Conservation (phyloP, 2,113 vertebrate genomes). For the Cyanoderma ruficeps region DNA sequence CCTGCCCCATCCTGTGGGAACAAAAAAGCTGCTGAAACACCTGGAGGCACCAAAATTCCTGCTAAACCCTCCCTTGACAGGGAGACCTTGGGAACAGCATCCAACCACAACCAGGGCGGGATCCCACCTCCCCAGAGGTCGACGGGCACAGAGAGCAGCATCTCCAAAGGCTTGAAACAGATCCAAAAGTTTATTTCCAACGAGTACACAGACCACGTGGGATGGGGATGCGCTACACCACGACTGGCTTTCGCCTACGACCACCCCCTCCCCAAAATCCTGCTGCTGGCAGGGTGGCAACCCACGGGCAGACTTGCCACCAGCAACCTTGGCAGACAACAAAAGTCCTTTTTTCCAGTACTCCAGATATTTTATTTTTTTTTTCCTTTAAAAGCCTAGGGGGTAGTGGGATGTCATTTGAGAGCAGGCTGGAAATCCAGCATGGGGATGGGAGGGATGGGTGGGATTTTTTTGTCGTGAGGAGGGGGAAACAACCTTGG, state of each 20-base stretch:
- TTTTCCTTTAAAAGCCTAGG: background rate
- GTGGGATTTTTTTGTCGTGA: background rate
- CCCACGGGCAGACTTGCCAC: background rate
- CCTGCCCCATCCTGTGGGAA: background rate
- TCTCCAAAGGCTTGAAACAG: slow-evolving; percentile 59
- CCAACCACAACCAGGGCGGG: fast-evolving
- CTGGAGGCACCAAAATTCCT: background rate
- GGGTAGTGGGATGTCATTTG: background rate
- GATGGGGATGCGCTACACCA: slow-evolving; percentile 72
- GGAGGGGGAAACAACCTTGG: background rate
- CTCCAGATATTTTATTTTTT: background rate
- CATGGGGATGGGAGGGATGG: background rate
- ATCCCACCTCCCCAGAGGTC: background rate
- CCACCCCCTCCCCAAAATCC: slow-evolving; percentile 30
- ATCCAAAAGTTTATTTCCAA: slow-evolving; percentile 80
- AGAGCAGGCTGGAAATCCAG: slow-evolving; percentile 6
- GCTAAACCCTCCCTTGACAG: fast-evolving
- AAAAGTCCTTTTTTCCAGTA: background rate
- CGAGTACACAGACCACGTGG: slow-evolving; percentile 69
- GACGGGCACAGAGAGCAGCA: fast-evolving
- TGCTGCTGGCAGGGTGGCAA: background rate
- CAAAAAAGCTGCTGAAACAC: background rate
- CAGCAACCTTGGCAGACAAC: background rate
- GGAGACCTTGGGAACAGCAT: background rate
- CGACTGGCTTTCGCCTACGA: background rate